Evolutionary conservation across 1,140 invertebrate genomes (phyloP).

Genomic region (Euwallacea fornicatus): DNA sequence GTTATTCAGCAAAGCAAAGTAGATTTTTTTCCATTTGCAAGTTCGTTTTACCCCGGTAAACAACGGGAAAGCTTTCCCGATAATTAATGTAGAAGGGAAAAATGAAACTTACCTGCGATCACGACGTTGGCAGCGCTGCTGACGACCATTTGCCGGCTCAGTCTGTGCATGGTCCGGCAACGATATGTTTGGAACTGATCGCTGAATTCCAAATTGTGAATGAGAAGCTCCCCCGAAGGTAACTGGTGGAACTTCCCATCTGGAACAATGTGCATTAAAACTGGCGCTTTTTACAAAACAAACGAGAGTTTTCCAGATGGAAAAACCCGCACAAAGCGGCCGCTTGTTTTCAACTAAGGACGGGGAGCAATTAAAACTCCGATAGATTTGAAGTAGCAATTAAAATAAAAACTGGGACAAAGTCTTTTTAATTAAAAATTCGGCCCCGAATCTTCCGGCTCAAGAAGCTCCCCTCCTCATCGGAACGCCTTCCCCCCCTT

Average conservation of each 20-base stretch:
- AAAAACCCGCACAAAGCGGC: background rate
- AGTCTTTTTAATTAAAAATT: slow-evolving; percentile 21
- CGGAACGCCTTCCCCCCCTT: no score
- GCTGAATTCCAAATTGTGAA: slow-evolving; percentile 73
- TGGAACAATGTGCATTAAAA: slow-evolving; percentile 51
- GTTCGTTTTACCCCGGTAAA: background rate
- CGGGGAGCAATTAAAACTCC: slow-evolving; percentile 17
- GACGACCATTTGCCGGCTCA: slow-evolving; percentile 73
- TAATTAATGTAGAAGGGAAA: slow-evolving; percentile 8
- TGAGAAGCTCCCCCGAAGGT: slow-evolving; percentile 77
- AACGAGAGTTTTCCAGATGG: background rate
- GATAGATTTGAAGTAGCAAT: slow-evolving; percentile 24
- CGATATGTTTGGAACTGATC: slow-evolving; percentile 75
- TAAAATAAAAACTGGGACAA: slow-evolving; percentile 25
- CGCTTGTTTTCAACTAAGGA: slow-evolving; percentile 18
- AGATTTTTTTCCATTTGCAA: slow-evolving; percentile 12
- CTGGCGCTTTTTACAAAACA: background rate
- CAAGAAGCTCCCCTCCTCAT: no score
- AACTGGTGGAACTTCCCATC: slow-evolving; percentile 79
- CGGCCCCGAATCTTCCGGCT: no score
- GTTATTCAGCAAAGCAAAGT: slow-evolving; percentile 6
- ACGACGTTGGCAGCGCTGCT: slow-evolving; percentile 72
- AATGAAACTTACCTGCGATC: slow-evolving; percentile 66
- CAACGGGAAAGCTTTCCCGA: slow-evolving; percentile 18
- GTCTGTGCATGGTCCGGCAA: slow-evolving; percentile 76